Percentiles rank a stretch among this genome's conserved stretches.
Evolutionary conservation across 2,888 invertebrate genomes (phyloP).

Genomic region (Alviniconcha strummeri): DNA sequence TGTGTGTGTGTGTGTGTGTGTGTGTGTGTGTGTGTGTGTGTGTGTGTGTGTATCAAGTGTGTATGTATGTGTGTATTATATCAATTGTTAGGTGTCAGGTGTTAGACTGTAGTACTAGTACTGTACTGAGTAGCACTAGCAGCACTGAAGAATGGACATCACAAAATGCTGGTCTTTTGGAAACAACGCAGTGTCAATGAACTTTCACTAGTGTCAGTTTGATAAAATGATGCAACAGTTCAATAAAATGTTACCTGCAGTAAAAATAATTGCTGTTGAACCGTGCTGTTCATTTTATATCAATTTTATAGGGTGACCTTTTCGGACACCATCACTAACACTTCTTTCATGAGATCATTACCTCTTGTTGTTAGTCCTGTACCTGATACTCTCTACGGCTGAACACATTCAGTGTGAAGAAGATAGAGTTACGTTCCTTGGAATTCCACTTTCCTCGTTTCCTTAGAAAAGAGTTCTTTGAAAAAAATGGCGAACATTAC

Average conservation of each 20-base stretch:
- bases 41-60: not conserved
- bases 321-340: not conserved
- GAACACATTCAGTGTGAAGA: constrained; percentile 1
- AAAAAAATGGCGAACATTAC: constrained; percentile 31
- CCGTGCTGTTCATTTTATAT: not conserved
- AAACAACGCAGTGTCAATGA: too few species aligned
- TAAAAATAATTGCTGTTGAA: not conserved
- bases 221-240: too few species aligned
- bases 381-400: not conserved
- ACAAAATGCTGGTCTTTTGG: too few species aligned
- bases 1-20: constrained; percentile 12
- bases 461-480: not conserved
- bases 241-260: too few species aligned
- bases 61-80: not conserved
- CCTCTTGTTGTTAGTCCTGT: not conserved
- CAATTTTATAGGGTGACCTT: not conserved
- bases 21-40: constrained; percentile 22
- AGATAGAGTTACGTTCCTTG: not conserved
- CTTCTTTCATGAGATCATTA: too few species aligned
- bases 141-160: too few species aligned
- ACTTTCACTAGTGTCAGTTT: too few species aligned
- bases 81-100: too few species aligned
- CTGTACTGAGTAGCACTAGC: too few species aligned
- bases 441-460: not conserved
- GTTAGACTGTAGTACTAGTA: too few species aligned